Percentiles rank a stretch among this genome's conserved stretches.
phyloP scores from a whole-genome alignment of 2,888 invertebrate genomes.

The Nemotelus pantherinus region DNA sequence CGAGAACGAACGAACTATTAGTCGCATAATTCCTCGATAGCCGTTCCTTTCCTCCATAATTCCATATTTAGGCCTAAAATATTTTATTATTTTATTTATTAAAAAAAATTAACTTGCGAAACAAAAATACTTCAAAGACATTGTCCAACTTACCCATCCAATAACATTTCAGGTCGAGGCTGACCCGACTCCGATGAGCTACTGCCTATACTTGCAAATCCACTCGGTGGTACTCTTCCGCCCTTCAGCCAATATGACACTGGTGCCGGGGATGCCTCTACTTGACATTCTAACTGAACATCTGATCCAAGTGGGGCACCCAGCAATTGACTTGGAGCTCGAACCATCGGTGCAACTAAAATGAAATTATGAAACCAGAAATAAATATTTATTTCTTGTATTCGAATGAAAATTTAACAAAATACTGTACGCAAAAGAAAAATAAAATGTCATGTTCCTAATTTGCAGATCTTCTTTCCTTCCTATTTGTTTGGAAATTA shows the following conservation, averaged over 20 bases:
- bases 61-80: slow-evolving; percentile 63
- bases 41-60: slow-evolving; percentile 64
- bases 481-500: too few relatives aligned
- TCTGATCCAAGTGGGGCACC: slow-evolving; percentile 88
- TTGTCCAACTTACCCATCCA: slow-evolving; percentile 75
- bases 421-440: too few relatives aligned
- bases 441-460: too few relatives aligned
- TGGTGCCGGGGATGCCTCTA: slow-evolving; percentile 81
- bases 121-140: not conserved
- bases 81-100: not conserved
- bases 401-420: too few relatives aligned
- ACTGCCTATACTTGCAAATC: slow-evolving; percentile 54
- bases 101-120: slow-evolving; percentile 3
- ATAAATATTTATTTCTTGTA: too few relatives aligned
- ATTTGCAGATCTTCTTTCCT: too few relatives aligned
- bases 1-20: slow-evolving; percentile 66
- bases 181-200: slow-evolving; percentile 61
- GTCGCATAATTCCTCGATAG: slow-evolving; percentile 63
- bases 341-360: slow-evolving; percentile 87
- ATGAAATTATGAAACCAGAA: not conserved
- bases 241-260: slow-evolving; percentile 66
- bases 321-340: slow-evolving; percentile 87
- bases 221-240: slow-evolving; percentile 60
- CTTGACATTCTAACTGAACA: slow-evolving; percentile 86
- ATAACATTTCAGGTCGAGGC: slow-evolving; percentile 74